Evolutionary conservation across 1,140 invertebrate species (phyloP).

Genomic region (Zelostemma sp.): DNA sequence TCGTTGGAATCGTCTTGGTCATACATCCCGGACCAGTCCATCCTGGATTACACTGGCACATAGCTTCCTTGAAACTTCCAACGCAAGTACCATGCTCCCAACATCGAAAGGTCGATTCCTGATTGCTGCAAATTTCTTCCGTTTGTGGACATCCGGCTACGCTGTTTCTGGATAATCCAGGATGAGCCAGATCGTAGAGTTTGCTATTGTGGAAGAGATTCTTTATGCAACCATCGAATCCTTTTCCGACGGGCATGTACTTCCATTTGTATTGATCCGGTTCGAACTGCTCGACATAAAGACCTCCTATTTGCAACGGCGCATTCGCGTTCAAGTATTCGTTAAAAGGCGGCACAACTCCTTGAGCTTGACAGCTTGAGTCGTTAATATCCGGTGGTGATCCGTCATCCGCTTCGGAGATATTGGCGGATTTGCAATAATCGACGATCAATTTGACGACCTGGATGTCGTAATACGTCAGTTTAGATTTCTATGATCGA

Average conservation of each 20-base stretch:
- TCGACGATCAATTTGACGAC: constrained; percentile 93
- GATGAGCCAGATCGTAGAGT: constrained; percentile 92
- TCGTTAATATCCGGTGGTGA: constrained; percentile 88
- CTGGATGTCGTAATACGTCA: constrained; percentile 46
- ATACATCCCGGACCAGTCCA: constrained; percentile 91
- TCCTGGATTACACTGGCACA: constrained; percentile 93
- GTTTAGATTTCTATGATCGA: neutral
- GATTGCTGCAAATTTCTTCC: constrained; percentile 87
- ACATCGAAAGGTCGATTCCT: constrained; percentile 84
- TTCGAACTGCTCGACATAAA: constrained; percentile 88
- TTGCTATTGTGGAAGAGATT: constrained; percentile 97
- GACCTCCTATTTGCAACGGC: constrained; percentile 92
- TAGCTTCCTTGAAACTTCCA: constrained; percentile 88
- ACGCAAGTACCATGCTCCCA: constrained; percentile 94
- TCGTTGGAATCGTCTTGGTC: constrained; percentile 86
- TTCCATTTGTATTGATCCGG: constrained; percentile 88
- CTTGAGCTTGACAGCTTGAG: constrained; percentile 87
- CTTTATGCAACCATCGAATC: constrained; percentile 94
- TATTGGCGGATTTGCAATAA: constrained; percentile 88
- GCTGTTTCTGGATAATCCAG: constrained; percentile 86
- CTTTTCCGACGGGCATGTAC: constrained; percentile 87
- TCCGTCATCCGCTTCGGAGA: constrained; percentile 90
- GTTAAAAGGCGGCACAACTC: constrained; percentile 93
- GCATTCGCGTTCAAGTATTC: constrained; percentile 97
- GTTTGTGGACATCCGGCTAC: constrained; percentile 90